Conservation (phyloP, 2,113 vertebrate species). For the Lycaon pictus region DNA sequence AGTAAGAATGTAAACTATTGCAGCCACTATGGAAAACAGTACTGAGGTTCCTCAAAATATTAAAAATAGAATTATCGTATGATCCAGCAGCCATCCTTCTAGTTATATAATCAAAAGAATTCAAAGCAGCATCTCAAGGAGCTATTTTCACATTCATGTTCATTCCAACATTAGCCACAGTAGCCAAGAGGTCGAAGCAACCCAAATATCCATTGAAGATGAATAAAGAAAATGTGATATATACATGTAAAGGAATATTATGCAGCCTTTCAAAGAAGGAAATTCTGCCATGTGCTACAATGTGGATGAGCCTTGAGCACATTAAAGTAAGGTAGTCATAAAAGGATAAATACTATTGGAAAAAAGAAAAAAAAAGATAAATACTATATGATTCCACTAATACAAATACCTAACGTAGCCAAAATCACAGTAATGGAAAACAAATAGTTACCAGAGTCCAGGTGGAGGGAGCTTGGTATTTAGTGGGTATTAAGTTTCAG, state of each 20-base stretch:
- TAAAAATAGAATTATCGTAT: neutral
- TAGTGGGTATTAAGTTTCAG: neutral
- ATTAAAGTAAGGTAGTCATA: neutral
- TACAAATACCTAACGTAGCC: neutral
- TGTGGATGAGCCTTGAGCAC: neutral
- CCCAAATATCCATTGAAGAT: neutral
- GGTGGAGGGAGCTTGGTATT: neutral
- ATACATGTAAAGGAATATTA: neutral
- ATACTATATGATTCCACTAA: neutral
- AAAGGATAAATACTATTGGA: neutral
- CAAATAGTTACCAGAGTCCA: neutral
- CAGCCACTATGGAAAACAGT: neutral
- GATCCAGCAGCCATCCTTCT: neutral
- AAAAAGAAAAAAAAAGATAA: neutral
- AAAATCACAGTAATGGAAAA: neutral
- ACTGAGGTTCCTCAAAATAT: neutral
- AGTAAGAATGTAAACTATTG: neutral
- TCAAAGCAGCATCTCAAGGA: neutral
- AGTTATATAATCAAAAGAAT: neutral
- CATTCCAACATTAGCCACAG: neutral
- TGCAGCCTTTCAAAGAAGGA: neutral
- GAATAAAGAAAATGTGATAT: neutral
- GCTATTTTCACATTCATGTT: neutral
- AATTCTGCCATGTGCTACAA: neutral
- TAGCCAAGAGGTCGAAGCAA: neutral